phyloP scores from a whole-genome alignment of 1,140 invertebrate species.

The Centruroides vittatus region DNA sequence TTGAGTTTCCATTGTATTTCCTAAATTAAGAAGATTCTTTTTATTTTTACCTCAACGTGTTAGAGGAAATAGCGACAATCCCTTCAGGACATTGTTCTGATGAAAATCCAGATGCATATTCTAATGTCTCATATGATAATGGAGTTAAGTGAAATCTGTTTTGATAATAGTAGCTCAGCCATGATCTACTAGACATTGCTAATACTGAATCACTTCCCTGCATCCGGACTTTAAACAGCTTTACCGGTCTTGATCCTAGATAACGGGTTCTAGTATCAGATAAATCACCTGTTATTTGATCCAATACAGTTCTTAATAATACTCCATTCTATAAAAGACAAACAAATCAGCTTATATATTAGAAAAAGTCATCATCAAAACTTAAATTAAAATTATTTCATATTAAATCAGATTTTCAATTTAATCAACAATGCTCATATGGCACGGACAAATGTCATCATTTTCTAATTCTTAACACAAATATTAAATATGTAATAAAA shows the following conservation, averaged over 20 bases:
- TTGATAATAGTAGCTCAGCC: constrained; percentile 98
- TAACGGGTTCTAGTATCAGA: constrained; percentile 94
- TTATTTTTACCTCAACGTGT: constrained; percentile 56
- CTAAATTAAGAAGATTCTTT: no score
- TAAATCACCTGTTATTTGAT: constrained; percentile 91
- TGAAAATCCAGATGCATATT: constrained; percentile 95
- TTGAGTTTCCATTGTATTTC: constrained; percentile 13
- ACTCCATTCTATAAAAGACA: constrained; percentile 71
- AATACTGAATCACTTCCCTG: constrained; percentile 90
- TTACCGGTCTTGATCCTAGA: constrained; percentile 85
- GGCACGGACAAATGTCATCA: no score
- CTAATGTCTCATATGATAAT: constrained; percentile 87
- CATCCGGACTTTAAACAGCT: constrained; percentile 88
- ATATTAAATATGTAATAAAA: no score
- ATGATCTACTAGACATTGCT: constrained; percentile 93
- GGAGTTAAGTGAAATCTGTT: constrained; percentile 90
- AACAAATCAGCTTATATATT: not conserved
- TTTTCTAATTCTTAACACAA: no score
- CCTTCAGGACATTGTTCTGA: constrained; percentile 99
- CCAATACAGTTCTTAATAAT: constrained; percentile 82
- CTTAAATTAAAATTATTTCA: no score
- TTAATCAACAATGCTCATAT: no score
- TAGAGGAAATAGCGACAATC: constrained; percentile 96
- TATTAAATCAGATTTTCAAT: no score
- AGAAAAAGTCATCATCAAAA: no score